phyloP scores from a whole-genome alignment of 1,140 invertebrate species.

The Mactra quadrangularis region DNA sequence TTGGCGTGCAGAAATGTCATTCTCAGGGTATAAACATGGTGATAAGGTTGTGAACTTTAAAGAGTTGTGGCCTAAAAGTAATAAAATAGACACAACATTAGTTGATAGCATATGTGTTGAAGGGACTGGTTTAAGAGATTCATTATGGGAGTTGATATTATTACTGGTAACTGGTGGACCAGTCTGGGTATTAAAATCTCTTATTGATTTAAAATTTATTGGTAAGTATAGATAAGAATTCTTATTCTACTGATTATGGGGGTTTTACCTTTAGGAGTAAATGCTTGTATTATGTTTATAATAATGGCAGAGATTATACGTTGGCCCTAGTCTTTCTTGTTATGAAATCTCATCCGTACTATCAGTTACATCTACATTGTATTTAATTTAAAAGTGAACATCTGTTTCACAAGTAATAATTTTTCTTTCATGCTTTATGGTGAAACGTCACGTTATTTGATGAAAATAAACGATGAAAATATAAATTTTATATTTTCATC shows the following conservation, averaged over 20 bases:
- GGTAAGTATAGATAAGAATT: slow-evolving; percentile 15
- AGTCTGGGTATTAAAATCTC: neutral
- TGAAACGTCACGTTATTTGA: too few species aligned
- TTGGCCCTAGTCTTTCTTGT: neutral
- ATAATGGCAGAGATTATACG: neutral
- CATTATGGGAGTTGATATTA: slow-evolving; percentile 38
- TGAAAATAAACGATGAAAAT: too few species aligned
- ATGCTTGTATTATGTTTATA: neutral
- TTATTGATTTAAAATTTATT: slow-evolving; percentile 36
- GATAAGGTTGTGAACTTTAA: slow-evolving; percentile 17
- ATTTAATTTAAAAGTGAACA: too few species aligned
- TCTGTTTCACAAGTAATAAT: too few species aligned
- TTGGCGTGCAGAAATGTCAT: slow-evolving; percentile 30
- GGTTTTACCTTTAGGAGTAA: neutral
- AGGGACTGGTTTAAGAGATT: slow-evolving; percentile 22
- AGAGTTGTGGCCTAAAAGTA: slow-evolving; percentile 26
- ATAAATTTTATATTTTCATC: too few species aligned
- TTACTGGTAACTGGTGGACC: slow-evolving; percentile 28
- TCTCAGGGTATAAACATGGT: slow-evolving; percentile 32
- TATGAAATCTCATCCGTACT: neutral
- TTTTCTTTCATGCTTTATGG: too few species aligned
- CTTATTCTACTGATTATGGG: neutral
- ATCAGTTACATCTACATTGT: neutral
- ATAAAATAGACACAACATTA: neutral
- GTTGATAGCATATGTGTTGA: slow-evolving; percentile 4